Percentiles rank a stretch among this genome's conserved stretches.
Evolutionary conservation across 2,888 invertebrate genomes (phyloP).

Genomic region (Calliscelio sp.): DNA sequence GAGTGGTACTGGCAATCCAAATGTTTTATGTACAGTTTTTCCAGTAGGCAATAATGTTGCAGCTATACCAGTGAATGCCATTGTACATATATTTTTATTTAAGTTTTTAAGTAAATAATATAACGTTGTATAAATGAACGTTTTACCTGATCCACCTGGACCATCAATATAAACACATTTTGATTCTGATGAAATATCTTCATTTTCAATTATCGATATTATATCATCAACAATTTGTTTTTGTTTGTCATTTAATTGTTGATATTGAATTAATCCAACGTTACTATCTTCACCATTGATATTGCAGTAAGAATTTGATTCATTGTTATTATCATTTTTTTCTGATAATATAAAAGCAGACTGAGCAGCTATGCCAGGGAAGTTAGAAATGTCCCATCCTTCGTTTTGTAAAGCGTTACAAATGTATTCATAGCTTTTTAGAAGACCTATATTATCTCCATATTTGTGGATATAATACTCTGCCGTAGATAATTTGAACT

Average conservation of each 20-base stretch:
- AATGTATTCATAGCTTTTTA: constrained; percentile 11
- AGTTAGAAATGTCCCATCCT: constrained; percentile 34
- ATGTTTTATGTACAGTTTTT: constrained; percentile 65
- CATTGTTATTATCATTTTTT: no score
- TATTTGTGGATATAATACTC: constrained; percentile 17
- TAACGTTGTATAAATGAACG: constrained; percentile 40
- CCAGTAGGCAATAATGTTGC: constrained; percentile 73
- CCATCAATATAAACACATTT: constrained; percentile 41
- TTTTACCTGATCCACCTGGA: constrained; percentile 33
- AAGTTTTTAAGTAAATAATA: constrained; percentile 49
- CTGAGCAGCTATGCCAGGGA: constrained; percentile 18
- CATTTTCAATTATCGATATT: constrained; percentile 23
- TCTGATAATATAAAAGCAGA: no score
- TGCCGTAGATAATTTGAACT: constrained; percentile 23
- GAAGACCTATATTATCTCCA: constrained; percentile 13
- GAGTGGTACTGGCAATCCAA: constrained; percentile 64
- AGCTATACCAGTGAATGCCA: constrained; percentile 75
- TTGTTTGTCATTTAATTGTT: constrained; percentile 63
- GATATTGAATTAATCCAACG: constrained; percentile 2
- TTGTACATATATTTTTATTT: constrained; percentile 65
- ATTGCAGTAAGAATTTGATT: background rate
- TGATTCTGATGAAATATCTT: background rate
- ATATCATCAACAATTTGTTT: constrained; percentile 67
- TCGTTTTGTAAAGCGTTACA: constrained; percentile 3
- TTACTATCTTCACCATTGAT: background rate